Evolutionary conservation across 1,140 invertebrate species (phyloP).

Genomic region (Platyscapa corneri): DNA sequence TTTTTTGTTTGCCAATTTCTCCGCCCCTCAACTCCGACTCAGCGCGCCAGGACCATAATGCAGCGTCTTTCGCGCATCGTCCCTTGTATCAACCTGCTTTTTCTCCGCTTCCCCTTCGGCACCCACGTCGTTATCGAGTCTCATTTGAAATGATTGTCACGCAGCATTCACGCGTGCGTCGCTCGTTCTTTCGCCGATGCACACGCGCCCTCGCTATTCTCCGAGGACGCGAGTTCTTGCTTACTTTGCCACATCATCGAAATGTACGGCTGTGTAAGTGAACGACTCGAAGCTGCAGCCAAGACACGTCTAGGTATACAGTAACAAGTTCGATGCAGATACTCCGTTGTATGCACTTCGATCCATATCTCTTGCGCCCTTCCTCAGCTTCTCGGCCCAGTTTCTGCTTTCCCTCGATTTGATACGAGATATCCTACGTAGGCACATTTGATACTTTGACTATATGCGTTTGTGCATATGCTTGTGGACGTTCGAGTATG

Average conservation of each 20-base stretch:
- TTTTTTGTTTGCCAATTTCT: constrained; percentile 3
- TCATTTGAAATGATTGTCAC: constrained; percentile 56
- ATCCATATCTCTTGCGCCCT: constrained; percentile 10
- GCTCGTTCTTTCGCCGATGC: background rate
- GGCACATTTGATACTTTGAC: constrained; percentile 13
- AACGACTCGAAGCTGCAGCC: background rate
- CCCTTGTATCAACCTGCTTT: no score
- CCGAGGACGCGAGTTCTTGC: background rate
- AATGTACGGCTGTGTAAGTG: background rate
- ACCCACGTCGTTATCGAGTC: constrained; percentile 31
- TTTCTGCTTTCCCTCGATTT: background rate
- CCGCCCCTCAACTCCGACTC: no score
- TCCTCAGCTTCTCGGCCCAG: background rate
- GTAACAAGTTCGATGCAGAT: background rate
- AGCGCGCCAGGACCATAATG: background rate
- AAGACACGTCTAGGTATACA: background rate
- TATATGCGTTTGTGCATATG: background rate
- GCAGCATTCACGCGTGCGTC: constrained; percentile 42
- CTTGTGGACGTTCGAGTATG: background rate
- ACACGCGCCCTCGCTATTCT: background rate
- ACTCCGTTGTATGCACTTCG: constrained; percentile 30
- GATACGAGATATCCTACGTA: background rate
- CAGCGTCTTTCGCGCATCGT: background rate
- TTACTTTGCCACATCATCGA: background rate
- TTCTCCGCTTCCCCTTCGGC: background rate